phyloP scores from a whole-genome alignment of 2,113 vertebrate species.

The Caloenas nicobarica region DNA sequence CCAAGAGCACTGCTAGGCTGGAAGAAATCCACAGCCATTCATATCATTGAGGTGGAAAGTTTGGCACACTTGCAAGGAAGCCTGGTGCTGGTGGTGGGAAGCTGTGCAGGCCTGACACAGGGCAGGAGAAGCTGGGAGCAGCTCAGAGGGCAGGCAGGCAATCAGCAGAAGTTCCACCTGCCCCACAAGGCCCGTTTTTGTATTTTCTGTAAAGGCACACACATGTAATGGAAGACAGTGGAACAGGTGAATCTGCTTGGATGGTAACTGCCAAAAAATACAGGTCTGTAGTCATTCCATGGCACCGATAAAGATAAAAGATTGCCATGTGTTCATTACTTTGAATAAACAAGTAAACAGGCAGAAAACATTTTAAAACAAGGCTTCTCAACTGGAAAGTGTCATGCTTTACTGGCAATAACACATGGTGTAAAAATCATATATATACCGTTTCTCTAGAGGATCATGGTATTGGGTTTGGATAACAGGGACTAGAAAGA shows the following conservation, averaged over 20 bases:
- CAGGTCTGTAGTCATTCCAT: not conserved
- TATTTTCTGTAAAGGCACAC: not conserved
- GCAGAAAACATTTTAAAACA: not conserved
- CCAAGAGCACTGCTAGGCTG: not conserved
- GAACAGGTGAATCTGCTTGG: not conserved
- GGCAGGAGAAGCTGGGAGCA: not conserved
- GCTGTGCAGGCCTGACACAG: not conserved
- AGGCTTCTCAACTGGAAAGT: not conserved
- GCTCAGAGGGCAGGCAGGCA: not conserved
- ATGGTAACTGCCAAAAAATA: not conserved
- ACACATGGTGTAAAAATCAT: not conserved
- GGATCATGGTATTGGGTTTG: not conserved
- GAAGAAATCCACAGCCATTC: not conserved
- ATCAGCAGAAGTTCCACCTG: not conserved
- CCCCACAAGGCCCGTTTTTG: not conserved
- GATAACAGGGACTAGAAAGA: not conserved
- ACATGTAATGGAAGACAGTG: not conserved
- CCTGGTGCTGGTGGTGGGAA: not conserved
- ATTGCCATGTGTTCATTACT: not conserved
- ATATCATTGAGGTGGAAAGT: not conserved
- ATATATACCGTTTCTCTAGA: not conserved
- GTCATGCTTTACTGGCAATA: not conserved
- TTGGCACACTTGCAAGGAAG: slow-evolving; percentile 1
- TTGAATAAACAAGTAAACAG: not conserved
- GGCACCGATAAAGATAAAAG: not conserved